Evolutionary conservation across 2,113 vertebrate genomes (phyloP).

Genomic region (Callopanchax toddi): DNA sequence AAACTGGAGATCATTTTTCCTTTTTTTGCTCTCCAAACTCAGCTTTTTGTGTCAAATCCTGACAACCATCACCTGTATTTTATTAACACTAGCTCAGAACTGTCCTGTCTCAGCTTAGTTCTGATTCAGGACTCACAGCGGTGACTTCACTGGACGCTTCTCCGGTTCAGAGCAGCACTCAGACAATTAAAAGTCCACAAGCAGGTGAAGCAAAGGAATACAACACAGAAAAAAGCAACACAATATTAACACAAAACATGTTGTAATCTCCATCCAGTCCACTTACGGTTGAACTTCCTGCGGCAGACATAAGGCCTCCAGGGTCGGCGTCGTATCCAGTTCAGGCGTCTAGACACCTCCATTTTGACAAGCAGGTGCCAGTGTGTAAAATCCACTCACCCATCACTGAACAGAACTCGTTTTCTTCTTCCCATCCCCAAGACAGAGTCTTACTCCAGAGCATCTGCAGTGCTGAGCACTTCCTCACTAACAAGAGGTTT

Average conservation of each 20-base stretch:
- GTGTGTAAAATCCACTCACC: slow-evolving; percentile 35
- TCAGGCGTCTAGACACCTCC: slow-evolving; percentile 86
- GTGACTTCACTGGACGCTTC: slow-evolving; percentile 30
- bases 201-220: background rate
- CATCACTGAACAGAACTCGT: slow-evolving; percentile 33
- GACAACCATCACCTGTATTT: too few species aligned
- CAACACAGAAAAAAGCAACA: too few species aligned
- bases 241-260: background rate
- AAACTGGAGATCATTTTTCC: too few species aligned
- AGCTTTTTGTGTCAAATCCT: too few species aligned
- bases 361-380: slow-evolving; percentile 75
- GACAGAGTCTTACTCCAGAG: slow-evolving; percentile 21
- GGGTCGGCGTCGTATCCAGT: slow-evolving; percentile 84
- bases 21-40: too few species aligned
- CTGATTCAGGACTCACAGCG: background rate
- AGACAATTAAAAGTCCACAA: slow-evolving; percentile 21
- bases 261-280: background rate
- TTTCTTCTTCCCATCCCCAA: slow-evolving; percentile 38
- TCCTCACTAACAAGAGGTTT: slow-evolving; percentile 4
- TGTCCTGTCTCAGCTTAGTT: too few species aligned
- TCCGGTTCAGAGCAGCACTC: slow-evolving; percentile 44
- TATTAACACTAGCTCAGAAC: too few species aligned
- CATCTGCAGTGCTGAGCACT: slow-evolving; percentile 12
- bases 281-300: slow-evolving; percentile 89
- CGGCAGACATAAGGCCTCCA: slow-evolving; percentile 81